These are phyloP conservation scores for Philopotamus ludificatus DNA, from an alignment of 1,140 invertebrate genomes.

Conservation along the genomic window DNA sequence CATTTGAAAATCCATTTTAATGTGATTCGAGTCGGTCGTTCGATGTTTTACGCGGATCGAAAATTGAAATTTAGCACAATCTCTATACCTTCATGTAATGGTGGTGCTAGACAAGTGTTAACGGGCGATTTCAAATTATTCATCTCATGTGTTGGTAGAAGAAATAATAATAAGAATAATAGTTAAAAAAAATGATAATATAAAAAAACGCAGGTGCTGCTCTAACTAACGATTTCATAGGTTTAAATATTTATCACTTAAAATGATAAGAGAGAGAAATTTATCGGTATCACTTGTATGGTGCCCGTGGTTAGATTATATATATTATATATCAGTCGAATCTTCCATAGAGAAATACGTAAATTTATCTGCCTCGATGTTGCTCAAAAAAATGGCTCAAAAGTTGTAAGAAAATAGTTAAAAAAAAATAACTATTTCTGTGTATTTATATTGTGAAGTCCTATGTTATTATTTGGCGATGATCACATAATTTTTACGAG, in stretches of 20 bases:
- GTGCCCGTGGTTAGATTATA: constrained; percentile 31
- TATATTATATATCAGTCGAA: constrained; percentile 37
- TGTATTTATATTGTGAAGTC: constrained; percentile 12
- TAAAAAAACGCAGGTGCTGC: constrained; percentile 39
- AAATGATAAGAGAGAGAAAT: constrained; percentile 38
- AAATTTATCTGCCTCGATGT: constrained; percentile 37
- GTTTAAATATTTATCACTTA: constrained; percentile 41
- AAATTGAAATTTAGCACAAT: constrained; percentile 27
- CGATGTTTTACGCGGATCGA: no score
- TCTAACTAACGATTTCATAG: constrained; percentile 39
- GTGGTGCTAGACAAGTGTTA: constrained; percentile 30
- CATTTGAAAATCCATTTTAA: constrained; percentile 25
- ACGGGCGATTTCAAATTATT: constrained; percentile 32
- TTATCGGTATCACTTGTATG: constrained; percentile 36
- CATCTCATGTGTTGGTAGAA: constrained; percentile 33
- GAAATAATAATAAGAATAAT: constrained; percentile 22
- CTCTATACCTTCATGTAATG: constrained; percentile 5
- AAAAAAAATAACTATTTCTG: neutral
- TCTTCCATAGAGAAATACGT: constrained; percentile 42
- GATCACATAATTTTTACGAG: no score
- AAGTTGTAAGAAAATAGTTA: constrained; percentile 5
- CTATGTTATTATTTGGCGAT: constrained; percentile 5
- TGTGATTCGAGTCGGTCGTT: constrained; percentile 14
- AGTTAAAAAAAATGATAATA: constrained; percentile 21
- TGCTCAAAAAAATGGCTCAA: constrained; percentile 40